phyloP scores from a whole-genome alignment of 2,797 vertebrate species.

The Liparis tanakae region DNA sequence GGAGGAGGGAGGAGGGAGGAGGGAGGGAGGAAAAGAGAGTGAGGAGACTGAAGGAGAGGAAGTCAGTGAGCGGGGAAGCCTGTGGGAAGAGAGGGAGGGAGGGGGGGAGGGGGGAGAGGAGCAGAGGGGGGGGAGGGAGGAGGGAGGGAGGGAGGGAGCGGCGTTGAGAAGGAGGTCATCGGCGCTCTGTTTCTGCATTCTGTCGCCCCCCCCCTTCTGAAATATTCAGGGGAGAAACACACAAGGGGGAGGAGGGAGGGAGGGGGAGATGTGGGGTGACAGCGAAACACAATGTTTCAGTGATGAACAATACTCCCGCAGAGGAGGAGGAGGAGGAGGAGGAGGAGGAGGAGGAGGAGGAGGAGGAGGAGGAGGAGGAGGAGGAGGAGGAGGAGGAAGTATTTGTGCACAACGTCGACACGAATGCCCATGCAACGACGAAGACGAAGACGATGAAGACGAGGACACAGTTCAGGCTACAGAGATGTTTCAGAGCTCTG shows the following conservation, averaged over 20 bases:
- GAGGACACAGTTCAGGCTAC: slow-evolving; percentile 31
- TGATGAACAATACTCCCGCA: slow-evolving; percentile 41
- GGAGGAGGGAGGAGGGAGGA: slow-evolving; percentile 48
- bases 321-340: neutral
- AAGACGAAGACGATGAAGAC: neutral
- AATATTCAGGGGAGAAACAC: slow-evolving; percentile 79
- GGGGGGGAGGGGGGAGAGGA: neutral
- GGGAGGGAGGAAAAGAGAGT: slow-evolving; percentile 54
- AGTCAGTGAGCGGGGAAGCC: slow-evolving; percentile 61
- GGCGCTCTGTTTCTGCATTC: slow-evolving; percentile 66
- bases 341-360: slow-evolving; percentile 9
- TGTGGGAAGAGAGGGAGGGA: slow-evolving; percentile 41
- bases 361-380: neutral
- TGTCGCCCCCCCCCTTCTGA: slow-evolving; percentile 63
- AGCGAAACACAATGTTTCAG: slow-evolving; percentile 11
- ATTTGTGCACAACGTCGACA: slow-evolving; percentile 12
- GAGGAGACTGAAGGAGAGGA: slow-evolving; percentile 58
- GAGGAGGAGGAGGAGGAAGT: slow-evolving; percentile 19
- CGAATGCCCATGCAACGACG: slow-evolving; percentile 46
- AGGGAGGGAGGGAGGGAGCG: slow-evolving; percentile 21
- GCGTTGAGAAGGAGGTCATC: slow-evolving; percentile 78
- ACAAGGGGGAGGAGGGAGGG: no score
- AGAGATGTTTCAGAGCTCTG: slow-evolving; percentile 41
- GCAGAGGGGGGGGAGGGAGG: neutral
- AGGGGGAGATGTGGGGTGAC: no score